Evolutionary conservation across 2,113 vertebrate species (phyloP).

Genomic region (Oreotragus oreotragus): DNA sequence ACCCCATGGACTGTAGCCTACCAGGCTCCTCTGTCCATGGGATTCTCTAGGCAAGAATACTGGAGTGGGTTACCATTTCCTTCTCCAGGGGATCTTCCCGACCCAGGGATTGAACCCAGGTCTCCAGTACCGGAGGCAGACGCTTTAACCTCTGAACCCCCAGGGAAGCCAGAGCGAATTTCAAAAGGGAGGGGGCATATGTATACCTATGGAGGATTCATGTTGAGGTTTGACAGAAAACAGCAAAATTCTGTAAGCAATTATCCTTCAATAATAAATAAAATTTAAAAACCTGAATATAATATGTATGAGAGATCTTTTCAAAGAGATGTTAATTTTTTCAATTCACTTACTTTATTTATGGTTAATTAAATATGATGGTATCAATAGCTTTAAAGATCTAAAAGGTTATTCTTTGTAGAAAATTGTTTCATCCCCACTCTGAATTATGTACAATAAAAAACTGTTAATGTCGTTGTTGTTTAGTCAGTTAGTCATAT

Average conservation of each 20-base stretch:
- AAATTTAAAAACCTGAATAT: not conserved
- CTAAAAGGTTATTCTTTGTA: not conserved
- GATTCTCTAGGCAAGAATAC: too few species aligned
- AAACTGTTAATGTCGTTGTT: not conserved
- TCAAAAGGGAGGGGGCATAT: not conserved
- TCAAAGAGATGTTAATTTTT: not conserved
- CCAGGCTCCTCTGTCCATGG: too few species aligned
- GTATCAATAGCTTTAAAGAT: not conserved
- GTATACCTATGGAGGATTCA: not conserved
- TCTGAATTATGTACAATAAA: not conserved
- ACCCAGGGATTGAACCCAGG: too few species aligned
- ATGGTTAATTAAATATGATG: not conserved
- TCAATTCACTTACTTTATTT: not conserved
- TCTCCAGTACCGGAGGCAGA: too few species aligned
- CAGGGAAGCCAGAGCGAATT: too few species aligned
- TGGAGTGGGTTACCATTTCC: too few species aligned
- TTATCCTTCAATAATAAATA: not conserved
- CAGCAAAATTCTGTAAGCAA: not conserved
- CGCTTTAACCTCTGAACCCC: too few species aligned
- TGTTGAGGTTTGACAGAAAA: not conserved
- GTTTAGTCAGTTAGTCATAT: not conserved
- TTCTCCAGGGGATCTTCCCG: too few species aligned
- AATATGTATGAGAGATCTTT: not conserved
- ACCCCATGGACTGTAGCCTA: too few species aligned
- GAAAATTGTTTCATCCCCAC: not conserved